Evolutionary conservation across 2,797 vertebrate species (phyloP).

Genomic region (Gymnoscopelus microlampas): DNA sequence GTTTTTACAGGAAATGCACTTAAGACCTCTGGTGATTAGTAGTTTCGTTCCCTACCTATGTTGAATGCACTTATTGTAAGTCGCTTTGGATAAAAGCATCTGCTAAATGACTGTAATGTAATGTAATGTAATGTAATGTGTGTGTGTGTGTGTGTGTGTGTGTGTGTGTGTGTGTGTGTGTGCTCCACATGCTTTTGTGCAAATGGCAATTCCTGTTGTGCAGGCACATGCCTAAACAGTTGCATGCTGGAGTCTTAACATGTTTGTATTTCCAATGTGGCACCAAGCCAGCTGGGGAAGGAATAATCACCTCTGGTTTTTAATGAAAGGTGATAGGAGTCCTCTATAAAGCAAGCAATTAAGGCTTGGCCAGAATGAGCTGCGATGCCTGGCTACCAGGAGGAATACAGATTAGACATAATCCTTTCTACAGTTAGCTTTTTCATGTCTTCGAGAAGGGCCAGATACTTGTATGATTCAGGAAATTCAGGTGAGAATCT

Average conservation of each 20-base stretch:
- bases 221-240: neutral
- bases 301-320: neutral
- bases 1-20: too few relatives aligned
- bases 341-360: slow-evolving; percentile 10
- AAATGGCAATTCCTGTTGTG: neutral
- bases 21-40: too few relatives aligned
- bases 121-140: too few relatives aligned
- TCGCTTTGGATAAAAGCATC: too few relatives aligned
- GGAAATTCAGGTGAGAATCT: slow-evolving; percentile 20
- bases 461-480: neutral
- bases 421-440: slow-evolving; percentile 14
- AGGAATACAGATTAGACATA: slow-evolving; percentile 26
- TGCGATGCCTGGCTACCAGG: neutral
- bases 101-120: too few relatives aligned
- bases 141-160: neutral
- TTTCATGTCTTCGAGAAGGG: slow-evolving; percentile 1
- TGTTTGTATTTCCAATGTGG: neutral
- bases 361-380: slow-evolving; percentile 16
- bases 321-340: neutral
- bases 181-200: neutral
- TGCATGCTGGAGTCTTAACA: neutral
- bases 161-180: neutral
- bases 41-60: too few relatives aligned
- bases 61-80: too few relatives aligned
- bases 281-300: neutral